Evolutionary conservation across 2,797 vertebrate species (phyloP), one percentile per base, ranked within the genome.

Genomic region (Melanotaenia pygmaea): DNA sequence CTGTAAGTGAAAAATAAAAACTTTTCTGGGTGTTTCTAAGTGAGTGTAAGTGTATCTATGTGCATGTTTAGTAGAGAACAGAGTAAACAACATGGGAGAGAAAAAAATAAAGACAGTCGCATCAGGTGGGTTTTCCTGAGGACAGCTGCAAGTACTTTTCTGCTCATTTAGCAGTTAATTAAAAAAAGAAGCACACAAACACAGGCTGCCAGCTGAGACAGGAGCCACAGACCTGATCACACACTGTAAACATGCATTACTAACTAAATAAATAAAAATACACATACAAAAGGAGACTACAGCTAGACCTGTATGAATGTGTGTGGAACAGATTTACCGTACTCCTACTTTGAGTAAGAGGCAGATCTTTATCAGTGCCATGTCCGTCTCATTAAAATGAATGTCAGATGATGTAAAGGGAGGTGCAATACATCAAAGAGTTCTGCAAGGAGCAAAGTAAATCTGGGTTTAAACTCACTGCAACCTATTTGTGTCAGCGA

Each of bases 61-160:
- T 66, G 64, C 32, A 51, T 67, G 64, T 68, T 70, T 65, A 35
- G 57, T 24, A 18, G 10, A 64, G 54, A 60, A 75, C 69, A 67
- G 67, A 62, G 70, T 26, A 34, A 69, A 74, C 37, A 75, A 74
- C 40, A 72, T 37, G 61, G 58, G 58, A 68, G 75, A 81, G 77
- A 60, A 67, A 68, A 82, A 71, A 85, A 88, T 68, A 77, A 72
- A 79, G 75, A 69, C 30, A 57, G 47, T 64, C 40, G 28, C 66
- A 81, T 85, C 88, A 90, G 89, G 88, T 94, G 91, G 92, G 86
- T 70, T 77, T 81, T 81, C 84, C 82, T 74, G 63, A 64, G 67
- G 68, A 82, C 92, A 92, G 87, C 89, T 92, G 87, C 77, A 88
- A 94, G 86, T 86, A 88, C 90, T 92, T 93, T 91, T 82, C 88